Evolutionary conservation across 2,113 vertebrate genomes (phyloP), one percentile per base, ranked within the genome.

Genomic region (Plotosus lineatus): DNA sequence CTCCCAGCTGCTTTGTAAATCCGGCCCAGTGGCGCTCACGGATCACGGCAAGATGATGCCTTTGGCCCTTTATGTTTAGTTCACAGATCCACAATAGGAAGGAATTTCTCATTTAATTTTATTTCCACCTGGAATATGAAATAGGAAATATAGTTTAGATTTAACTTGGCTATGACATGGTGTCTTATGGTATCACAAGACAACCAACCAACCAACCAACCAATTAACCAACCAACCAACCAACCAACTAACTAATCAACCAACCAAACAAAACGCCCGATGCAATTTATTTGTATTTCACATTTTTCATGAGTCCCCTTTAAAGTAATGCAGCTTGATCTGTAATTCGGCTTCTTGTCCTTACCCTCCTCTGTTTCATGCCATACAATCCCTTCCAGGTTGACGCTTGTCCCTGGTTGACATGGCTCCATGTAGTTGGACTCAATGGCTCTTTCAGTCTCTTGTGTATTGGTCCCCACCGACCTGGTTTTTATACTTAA

Each of bases 301-400:
- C n/a, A 61, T 23, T 38, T 44, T 38, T 78, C 14, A 38, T 65
- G 33, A 42, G 10, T 17, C 33, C 53, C 6, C 4, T 42, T 21
- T 44, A 55, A 55, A 40, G 40, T 50, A 36, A 44, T 38, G 26
- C 68, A 44, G 14, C 33, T 31, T n/a, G 46, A 26, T 33, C 40
- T 77, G 17, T 46, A 8, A 76, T 48, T 28, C 42, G 23, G 26
- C 11, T 66, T 21, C 26, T 58, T 38, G 48, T 55, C 31, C 92
- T 94, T 94, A 96, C 95, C 95, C 95, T 96, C 95, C 90, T 96
- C 95, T 10, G 95, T 96, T 92, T 96, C 95, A 89, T 96, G 95
- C 95, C 95, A 96, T 88, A 96, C 95, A 90, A 96, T 95, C 82
- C 95, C 95, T 93, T 96, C 95, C 90, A 96, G 92, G 90, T 96